A percentile compares a stretch with the other conserved stretches of the same genome.
Conservation (phyloP, 2,113 vertebrate genomes). For the Phoenicopterus ruber region DNA sequence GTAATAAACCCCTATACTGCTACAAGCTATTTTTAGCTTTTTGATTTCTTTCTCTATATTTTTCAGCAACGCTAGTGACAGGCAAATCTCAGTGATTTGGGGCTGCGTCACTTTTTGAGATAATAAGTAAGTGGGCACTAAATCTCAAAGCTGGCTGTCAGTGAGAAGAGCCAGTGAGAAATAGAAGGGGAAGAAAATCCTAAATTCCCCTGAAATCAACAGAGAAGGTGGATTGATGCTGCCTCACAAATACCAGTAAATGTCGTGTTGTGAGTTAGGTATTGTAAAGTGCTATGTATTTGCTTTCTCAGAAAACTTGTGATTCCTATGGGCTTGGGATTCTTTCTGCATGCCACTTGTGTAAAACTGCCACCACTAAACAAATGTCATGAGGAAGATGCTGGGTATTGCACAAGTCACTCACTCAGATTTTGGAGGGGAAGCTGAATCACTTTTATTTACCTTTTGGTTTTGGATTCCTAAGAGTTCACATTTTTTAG, state of each 20-base stretch:
- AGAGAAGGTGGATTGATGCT: not conserved
- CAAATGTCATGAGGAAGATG: not conserved
- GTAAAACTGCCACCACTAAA: not conserved
- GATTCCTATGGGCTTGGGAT: not conserved
- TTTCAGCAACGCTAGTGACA: not conserved
- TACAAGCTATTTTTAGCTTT: not conserved
- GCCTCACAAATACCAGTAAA: not conserved
- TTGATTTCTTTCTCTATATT: not conserved
- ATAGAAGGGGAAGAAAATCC: not conserved
- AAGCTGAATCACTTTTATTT: not conserved
- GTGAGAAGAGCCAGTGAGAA: not conserved
- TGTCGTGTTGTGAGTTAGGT: not conserved
- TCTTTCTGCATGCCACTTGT: not conserved
- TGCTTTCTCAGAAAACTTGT: not conserved
- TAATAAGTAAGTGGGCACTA: not conserved
- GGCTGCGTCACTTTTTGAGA: not conserved
- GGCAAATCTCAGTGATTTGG: constrained; percentile 21
- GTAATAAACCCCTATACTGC: not conserved
- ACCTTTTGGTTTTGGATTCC: not conserved
- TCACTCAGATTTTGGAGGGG: not conserved
- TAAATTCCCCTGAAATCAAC: not conserved
- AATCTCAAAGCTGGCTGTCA: not conserved
- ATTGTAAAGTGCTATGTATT: not conserved
- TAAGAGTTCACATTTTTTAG: not conserved
- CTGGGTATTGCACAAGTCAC: not conserved